Evolutionary conservation across 2,888 invertebrate genomes (phyloP).

Genomic region (Chymomyza fuscimana): DNA sequence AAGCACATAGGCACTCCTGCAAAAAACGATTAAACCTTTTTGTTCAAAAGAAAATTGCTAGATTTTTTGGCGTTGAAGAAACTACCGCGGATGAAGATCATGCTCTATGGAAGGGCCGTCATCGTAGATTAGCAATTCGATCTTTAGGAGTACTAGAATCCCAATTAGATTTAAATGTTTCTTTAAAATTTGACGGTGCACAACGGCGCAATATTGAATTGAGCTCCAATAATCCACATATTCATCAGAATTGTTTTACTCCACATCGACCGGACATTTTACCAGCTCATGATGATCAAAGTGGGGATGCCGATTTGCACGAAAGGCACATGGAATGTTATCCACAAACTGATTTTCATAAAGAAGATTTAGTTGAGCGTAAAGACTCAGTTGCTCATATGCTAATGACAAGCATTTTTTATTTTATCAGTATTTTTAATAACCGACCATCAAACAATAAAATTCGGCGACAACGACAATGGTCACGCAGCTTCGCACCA

Average conservation of each 20-base stretch:
- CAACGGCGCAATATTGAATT: slow-evolving; percentile 21
- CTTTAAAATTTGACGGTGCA: slow-evolving; percentile 7
- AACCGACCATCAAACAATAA: slow-evolving; percentile 68
- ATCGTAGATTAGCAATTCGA: slow-evolving; percentile 77
- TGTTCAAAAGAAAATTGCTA: slow-evolving; percentile 75
- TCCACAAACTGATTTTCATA: slow-evolving; percentile 56
- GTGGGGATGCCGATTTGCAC: slow-evolving; percentile 45
- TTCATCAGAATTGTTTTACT: slow-evolving; percentile 24
- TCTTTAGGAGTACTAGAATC: slow-evolving; percentile 68
- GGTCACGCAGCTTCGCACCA: slow-evolving; percentile 87
- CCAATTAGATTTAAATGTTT: slow-evolving; percentile 41
- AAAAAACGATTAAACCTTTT: slow-evolving; percentile 78
- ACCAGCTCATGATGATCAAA: slow-evolving; percentile 72
- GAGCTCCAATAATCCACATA: slow-evolving; percentile 23
- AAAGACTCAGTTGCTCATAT: slow-evolving; percentile 78
- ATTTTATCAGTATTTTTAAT: slow-evolving; percentile 82
- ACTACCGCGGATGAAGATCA: slow-evolving; percentile 76
- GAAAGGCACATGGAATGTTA: slow-evolving; percentile 33
- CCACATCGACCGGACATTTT: slow-evolving; percentile 78
- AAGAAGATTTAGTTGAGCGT: slow-evolving; percentile 78
- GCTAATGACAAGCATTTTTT: slow-evolving; percentile 76
- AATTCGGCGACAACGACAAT: slow-evolving; percentile 79
- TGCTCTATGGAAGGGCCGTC: slow-evolving; percentile 77
- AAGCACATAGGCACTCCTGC: slow-evolving; percentile 56
- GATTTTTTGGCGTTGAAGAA: slow-evolving; percentile 78